phyloP scores from a whole-genome alignment of 2,797 vertebrate genomes.

The Cheirogaleus major region DNA sequence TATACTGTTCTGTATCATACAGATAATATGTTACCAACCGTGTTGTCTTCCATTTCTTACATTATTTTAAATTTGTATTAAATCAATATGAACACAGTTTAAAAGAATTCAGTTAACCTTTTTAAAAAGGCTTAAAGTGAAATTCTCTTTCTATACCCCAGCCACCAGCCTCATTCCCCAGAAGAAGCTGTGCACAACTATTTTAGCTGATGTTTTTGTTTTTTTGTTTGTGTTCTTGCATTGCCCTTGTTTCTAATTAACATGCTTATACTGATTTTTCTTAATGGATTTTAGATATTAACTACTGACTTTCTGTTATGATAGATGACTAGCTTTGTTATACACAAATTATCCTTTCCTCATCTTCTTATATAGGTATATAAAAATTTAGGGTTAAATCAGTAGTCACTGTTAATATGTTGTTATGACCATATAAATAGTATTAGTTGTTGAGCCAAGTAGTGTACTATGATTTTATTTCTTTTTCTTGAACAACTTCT shows the following conservation, averaged over 20 bases:
- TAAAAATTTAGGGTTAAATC: not conserved
- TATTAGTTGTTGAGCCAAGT: not conserved
- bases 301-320: not conserved
- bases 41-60: not conserved
- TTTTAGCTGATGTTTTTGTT: not conserved
- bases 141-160: not conserved
- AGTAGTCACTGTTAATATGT: not conserved
- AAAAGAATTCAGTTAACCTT: not conserved
- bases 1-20: not conserved
- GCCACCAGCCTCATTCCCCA: not conserved
- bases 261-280: not conserved
- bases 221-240: not conserved
- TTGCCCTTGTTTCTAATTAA: not conserved
- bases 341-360: not conserved
- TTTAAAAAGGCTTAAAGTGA: not conserved
- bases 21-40: not conserved
- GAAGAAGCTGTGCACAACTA: not conserved
- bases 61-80: not conserved
- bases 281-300: not conserved
- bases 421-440: not conserved
- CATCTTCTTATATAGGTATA: not conserved
- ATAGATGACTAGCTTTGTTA: not conserved
- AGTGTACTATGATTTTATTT: not conserved
- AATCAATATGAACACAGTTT: not conserved
- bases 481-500: not conserved